These are phyloP conservation scores for Craniophora ligustri DNA, from an alignment of 2,888 invertebrate species.

Conservation along the genomic window DNA sequence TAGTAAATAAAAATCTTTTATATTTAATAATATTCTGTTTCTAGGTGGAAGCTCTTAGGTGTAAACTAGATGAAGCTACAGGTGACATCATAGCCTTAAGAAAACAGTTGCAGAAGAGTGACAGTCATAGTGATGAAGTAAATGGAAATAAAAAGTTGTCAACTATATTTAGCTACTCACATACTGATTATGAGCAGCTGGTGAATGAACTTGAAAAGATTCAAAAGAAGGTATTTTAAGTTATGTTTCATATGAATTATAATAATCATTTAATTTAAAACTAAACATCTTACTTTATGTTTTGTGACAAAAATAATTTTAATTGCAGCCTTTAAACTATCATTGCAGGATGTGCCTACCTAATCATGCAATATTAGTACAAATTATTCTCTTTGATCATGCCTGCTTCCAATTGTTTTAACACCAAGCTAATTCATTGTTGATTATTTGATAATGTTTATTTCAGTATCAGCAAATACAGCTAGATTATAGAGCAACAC, in stretches of 20 bases:
- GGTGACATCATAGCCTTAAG: constrained; percentile 92
- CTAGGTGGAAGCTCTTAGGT: constrained; percentile 91
- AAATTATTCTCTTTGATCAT: too few species aligned
- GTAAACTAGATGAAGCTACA: constrained; percentile 91
- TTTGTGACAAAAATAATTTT: too few species aligned
- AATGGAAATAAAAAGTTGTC: constrained; percentile 56
- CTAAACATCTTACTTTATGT: not conserved
- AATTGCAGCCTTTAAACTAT: too few species aligned
- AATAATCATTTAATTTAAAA: too few species aligned
- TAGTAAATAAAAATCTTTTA: not conserved
- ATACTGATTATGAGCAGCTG: constrained; percentile 90
- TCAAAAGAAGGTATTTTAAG: constrained; percentile 88
- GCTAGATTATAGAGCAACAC: constrained; percentile 92
- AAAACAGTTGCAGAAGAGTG: constrained; percentile 77
- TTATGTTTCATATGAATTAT: not conserved
- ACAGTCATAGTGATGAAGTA: constrained; percentile 56
- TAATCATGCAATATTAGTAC: too few species aligned
- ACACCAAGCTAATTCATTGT: too few species aligned
- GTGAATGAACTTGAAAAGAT: constrained; percentile 91
- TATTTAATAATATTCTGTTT: constrained; percentile 11
- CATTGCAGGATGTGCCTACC: too few species aligned
- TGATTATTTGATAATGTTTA: constrained; percentile 11
- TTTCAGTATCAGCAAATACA: constrained; percentile 92
- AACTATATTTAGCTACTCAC: constrained; percentile 59
- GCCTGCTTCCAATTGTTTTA: too few species aligned